Evolutionary conservation across 2,888 invertebrate genomes (phyloP).

Genomic region (Euclidia mi): DNA sequence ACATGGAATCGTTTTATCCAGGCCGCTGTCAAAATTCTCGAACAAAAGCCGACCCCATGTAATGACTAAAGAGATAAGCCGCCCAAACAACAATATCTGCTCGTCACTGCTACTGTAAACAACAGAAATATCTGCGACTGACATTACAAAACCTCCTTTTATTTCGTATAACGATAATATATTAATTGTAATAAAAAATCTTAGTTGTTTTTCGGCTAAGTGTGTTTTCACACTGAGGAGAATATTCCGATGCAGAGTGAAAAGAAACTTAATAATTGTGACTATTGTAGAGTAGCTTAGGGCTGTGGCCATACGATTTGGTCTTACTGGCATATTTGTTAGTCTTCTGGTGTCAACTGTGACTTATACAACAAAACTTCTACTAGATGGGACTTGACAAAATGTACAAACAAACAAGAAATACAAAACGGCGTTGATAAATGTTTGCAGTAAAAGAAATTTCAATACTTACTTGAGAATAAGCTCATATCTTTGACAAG

Average conservation of each 20-base stretch:
- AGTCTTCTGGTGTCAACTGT: no score
- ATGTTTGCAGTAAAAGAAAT: no score
- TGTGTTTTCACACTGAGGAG: not conserved
- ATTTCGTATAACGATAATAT: slow-evolving; percentile 16
- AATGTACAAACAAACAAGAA: no score
- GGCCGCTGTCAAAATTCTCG: slow-evolving; percentile 16
- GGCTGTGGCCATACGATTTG: no score
- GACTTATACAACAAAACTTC: no score
- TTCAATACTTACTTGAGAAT: no score
- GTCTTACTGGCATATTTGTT: no score
- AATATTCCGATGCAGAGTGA: no score
- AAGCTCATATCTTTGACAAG: no score
- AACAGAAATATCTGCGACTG: slow-evolving; percentile 24
- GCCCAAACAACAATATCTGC: slow-evolving; percentile 25
- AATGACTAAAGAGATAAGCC: slow-evolving; percentile 30
- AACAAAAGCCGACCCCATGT: slow-evolving; percentile 28
- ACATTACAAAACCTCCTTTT: slow-evolving; percentile 16
- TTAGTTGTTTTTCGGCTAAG: slow-evolving; percentile 8
- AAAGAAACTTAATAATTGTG: not conserved
- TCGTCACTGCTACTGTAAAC: slow-evolving; percentile 25
- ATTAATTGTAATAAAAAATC: slow-evolving; percentile 31
- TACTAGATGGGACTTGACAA: no score
- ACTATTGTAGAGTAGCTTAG: no score
- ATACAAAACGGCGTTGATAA: no score
- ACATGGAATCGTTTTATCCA: slow-evolving; percentile 11